phyloP scores from a whole-genome alignment of 2,888 invertebrate species.

The Urechis unicinctus region DNA sequence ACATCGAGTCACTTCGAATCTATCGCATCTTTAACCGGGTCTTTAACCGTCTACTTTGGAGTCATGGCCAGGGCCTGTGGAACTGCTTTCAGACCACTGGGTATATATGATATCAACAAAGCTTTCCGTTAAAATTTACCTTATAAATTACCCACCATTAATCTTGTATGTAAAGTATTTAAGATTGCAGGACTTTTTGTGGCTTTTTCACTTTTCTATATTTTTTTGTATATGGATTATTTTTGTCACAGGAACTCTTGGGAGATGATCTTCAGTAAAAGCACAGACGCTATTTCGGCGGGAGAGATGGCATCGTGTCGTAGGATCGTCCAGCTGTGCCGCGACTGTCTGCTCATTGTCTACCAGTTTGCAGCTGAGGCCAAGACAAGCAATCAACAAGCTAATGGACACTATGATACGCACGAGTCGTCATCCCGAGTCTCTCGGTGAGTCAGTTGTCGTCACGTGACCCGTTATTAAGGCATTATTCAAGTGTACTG shows the following conservation, averaged over 20 bases:
- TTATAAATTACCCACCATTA: no score
- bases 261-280: constrained; percentile 49
- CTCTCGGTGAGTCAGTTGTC: no score
- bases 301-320: constrained; percentile 46
- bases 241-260: constrained; percentile 37
- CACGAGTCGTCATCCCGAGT: not conserved
- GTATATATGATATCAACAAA: not conserved
- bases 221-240: not conserved
- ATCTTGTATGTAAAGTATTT: no score
- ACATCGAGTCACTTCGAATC: constrained; percentile 40
- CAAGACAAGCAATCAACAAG: no score
- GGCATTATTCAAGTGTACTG: no score
- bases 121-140: not conserved
- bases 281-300: constrained; percentile 34
- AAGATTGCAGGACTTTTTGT: no score
- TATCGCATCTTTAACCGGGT: constrained; percentile 44
- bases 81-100: constrained; percentile 30
- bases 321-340: constrained; percentile 47
- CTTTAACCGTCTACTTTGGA: constrained; percentile 48
- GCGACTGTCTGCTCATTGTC: constrained; percentile 48
- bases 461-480: no score
- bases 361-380: constrained; percentile 49
- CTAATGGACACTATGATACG: not conserved
- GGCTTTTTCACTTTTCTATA: no score
- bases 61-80: constrained; percentile 50